A percentile compares a stretch with the other conserved stretches of the same genome.
Evolutionary conservation across 2,797 vertebrate genomes (phyloP).

Genomic region (Anguilla pacifica): DNA sequence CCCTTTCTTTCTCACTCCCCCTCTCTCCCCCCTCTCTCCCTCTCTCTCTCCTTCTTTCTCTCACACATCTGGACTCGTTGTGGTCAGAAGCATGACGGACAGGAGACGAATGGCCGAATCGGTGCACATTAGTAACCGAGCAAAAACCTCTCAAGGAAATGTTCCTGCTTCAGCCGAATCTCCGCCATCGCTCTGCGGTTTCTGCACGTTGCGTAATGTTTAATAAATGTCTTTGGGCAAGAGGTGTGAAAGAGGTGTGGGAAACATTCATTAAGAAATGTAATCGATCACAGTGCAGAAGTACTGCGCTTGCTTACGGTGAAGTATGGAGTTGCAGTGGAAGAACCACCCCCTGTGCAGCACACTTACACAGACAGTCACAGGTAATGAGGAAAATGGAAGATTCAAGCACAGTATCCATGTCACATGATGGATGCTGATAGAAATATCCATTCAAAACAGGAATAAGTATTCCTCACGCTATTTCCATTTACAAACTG

Average conservation of each 20-base stretch:
- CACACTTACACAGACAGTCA: not conserved
- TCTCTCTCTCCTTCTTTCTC: not conserved
- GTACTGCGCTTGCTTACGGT: not conserved
- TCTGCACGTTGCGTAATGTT: not conserved
- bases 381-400: not conserved
- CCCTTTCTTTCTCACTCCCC: not conserved
- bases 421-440: not conserved
- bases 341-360: not conserved
- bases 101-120: slow-evolving; percentile 47
- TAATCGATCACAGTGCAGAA: not conserved
- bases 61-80: slow-evolving; percentile 65
- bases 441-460: not conserved
- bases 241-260: not conserved
- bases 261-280: slow-evolving; percentile 21
- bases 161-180: slow-evolving; percentile 41
- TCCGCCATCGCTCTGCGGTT: slow-evolving; percentile 15
- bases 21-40: not conserved
- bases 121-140: slow-evolving; percentile 53
- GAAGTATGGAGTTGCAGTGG: not conserved
- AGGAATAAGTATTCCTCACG: not conserved
- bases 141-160: slow-evolving; percentile 46
- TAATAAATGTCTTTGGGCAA: not conserved
- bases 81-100: slow-evolving; percentile 58
- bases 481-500: not conserved
- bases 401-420: not conserved